Evolutionary conservation across 2,888 invertebrate genomes (phyloP).

Genomic region (Gonocerus acuteangulatus): DNA sequence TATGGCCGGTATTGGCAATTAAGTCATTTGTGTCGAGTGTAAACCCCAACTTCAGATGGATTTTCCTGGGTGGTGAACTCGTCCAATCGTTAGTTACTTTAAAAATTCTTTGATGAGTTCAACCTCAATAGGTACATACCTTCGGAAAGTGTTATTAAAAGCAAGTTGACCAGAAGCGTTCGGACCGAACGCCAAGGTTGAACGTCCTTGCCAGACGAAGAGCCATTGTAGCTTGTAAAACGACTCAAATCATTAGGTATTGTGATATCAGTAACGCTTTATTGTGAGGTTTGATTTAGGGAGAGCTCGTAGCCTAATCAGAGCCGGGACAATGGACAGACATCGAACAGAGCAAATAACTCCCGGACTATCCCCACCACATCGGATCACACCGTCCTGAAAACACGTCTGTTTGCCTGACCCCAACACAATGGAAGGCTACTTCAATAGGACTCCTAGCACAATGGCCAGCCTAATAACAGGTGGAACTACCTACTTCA

Average conservation of each 20-base stretch:
- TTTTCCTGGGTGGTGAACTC: no score
- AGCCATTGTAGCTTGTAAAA: conserved; percentile 10
- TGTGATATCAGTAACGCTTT: conserved; percentile 20
- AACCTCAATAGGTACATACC: no score
- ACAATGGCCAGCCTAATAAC: no score
- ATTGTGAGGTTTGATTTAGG: conserved; percentile 20
- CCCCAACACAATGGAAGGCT: background rate
- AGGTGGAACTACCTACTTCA: no score
- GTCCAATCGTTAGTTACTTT: no score
- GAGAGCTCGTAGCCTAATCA: conserved; percentile 14
- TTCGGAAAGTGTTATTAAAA: no score
- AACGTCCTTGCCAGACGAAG: conserved; percentile 7
- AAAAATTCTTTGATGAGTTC: no score
- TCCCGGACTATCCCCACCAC: background rate
- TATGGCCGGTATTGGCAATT: no score
- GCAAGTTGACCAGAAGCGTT: no score
- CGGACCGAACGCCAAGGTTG: conserved; percentile 1
- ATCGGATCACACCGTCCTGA: background rate
- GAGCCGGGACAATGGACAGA: background rate
- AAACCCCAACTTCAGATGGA: no score
- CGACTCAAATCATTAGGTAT: conserved; percentile 21
- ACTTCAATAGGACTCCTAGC: no score
- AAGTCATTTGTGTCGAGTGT: no score
- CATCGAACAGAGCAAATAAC: conserved; percentile 6
- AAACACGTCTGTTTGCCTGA: conserved; percentile 13